Conservation (phyloP, 2,888 invertebrate genomes). For the Ptilodon capucinus region DNA sequence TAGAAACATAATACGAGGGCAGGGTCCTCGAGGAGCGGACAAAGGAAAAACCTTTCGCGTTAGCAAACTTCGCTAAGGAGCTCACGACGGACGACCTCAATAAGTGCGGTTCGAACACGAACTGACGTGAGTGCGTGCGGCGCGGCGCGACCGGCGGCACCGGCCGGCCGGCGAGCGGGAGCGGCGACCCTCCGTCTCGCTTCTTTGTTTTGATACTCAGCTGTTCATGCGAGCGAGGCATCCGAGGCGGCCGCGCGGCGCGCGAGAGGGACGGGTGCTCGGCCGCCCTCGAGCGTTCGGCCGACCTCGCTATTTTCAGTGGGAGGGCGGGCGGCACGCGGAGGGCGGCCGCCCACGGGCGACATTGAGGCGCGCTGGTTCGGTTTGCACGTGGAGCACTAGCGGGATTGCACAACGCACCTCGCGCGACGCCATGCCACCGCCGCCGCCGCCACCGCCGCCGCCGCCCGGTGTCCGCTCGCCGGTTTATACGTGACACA, state of each 20-base stretch:
- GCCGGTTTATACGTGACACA: conserved; percentile 77
- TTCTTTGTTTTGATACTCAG: conserved; percentile 83
- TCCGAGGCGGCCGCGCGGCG: conserved; percentile 41
- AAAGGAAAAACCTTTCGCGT: conserved; percentile 80
- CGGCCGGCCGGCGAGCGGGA: conserved; percentile 82
- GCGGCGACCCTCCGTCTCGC: conserved; percentile 78
- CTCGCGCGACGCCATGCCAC: conserved; percentile 40
- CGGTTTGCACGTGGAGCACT: conserved; percentile 74
- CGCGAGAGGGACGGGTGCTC: conserved; percentile 49
- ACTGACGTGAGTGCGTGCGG: conserved; percentile 70
- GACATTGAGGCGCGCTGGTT: conserved; percentile 79
- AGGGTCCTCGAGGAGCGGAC: conserved; percentile 77
- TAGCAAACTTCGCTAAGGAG: conserved; percentile 72
- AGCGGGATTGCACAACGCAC: conserved; percentile 81
- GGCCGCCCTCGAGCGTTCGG: conserved; percentile 59
- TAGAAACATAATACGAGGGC: conserved; percentile 80
- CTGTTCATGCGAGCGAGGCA: conserved; percentile 70
- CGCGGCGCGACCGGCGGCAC: conserved; percentile 61
- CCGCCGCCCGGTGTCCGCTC: conserved; percentile 54
- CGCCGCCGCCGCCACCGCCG: conserved; percentile 31
- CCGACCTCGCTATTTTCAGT: conserved; percentile 61
- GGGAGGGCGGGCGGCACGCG: conserved; percentile 48
- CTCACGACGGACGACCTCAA: conserved; percentile 71
- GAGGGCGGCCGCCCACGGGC: conserved; percentile 71
- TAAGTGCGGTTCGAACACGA: conserved; percentile 73